Evolutionary conservation across 2,113 vertebrate genomes (phyloP), one percentile per base, ranked within the genome.

Genomic region (Calidris pygmaea): DNA sequence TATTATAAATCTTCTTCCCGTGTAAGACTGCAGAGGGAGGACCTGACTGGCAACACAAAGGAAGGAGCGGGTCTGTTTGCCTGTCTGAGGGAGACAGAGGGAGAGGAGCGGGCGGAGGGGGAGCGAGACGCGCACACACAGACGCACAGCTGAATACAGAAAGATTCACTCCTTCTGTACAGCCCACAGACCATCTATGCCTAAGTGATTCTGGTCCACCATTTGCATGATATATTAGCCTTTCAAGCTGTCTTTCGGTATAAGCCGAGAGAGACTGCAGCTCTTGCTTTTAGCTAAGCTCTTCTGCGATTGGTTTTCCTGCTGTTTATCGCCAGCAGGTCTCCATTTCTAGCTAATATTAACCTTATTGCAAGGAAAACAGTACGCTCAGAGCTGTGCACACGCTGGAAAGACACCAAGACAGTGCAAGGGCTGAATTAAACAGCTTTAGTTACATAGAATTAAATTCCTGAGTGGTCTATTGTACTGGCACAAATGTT

Each of bases 1-100:
- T 91, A n/a, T 83, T 85, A 93, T 97, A 96, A 97, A 97, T 97
- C 96, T 96, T 74, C 94, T 87, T 88, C 66, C 93, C 50, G 85
- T 89, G 39, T 63, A 95, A 87, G 85, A 73, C 96, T 88, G 90
- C 87, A 95, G 95, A 95, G 95, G 77, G 87, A 96, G 87, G 93
- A 96, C 91, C 58, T n/a, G 91, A 94, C 90, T 96, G 94, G 94
- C 75, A 74, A 75, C 94, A 89, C 79, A 93, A 92, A 74, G 94
- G 88, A 90, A 93, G 90, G 86, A 95, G 89, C 70, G 39, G 86
- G 68, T 88, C 87, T 88, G 86, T 82, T 90, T n/a, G 83, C 74
- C 47, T 75, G 80, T 50, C 88, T 62, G 77, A 48, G 74, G 65
- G 76, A 94, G 89, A 73, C 43, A 76, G 85, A 89, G 89, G 71